Conservation (phyloP, 2,888 invertebrate genomes). For the Platerodrilus igneus region DNA sequence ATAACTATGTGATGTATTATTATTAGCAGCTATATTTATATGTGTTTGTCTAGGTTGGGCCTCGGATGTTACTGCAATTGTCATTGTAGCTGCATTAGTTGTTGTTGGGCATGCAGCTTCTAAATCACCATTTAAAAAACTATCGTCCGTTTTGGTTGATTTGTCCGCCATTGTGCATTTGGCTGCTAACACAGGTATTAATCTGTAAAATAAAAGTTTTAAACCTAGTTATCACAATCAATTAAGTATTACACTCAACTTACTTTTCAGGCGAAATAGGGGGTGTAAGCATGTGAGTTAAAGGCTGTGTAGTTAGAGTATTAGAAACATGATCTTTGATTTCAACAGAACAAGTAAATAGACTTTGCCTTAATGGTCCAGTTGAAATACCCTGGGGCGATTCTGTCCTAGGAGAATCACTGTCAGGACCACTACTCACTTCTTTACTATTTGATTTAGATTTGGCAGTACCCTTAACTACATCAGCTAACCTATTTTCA, state of each 20-base stretch:
- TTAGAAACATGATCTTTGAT: slow-evolving; percentile 37
- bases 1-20: slow-evolving; percentile 32
- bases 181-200: slow-evolving; percentile 43
- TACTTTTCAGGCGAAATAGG: slow-evolving; percentile 61
- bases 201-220: slow-evolving; percentile 34
- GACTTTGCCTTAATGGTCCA: slow-evolving; percentile 25
- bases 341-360: slow-evolving; percentile 31
- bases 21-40: slow-evolving; percentile 31
- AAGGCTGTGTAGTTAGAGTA: slow-evolving; percentile 34
- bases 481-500: slow-evolving; percentile 67
- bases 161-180: slow-evolving; percentile 60
- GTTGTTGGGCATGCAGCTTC: slow-evolving; percentile 45
- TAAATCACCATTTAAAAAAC: slow-evolving; percentile 40
- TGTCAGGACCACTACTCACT: slow-evolving; percentile 38
- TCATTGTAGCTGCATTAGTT: slow-evolving; percentile 55
- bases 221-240: slow-evolving; percentile 6
- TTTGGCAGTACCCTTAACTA: slow-evolving; percentile 70
- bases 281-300: slow-evolving; percentile 53
- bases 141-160: slow-evolving; percentile 64
- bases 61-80: slow-evolving; percentile 44
- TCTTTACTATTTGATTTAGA: slow-evolving; percentile 48
- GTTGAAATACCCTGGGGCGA: slow-evolving; percentile 35
- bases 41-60: slow-evolving; percentile 36
- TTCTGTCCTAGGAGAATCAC: slow-evolving; percentile 39
- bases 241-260: slow-evolving; percentile 35